Evolutionary conservation across 2,113 vertebrate genomes (phyloP), one percentile per base, ranked within the genome.

Genomic region (Fregata magnificens): DNA sequence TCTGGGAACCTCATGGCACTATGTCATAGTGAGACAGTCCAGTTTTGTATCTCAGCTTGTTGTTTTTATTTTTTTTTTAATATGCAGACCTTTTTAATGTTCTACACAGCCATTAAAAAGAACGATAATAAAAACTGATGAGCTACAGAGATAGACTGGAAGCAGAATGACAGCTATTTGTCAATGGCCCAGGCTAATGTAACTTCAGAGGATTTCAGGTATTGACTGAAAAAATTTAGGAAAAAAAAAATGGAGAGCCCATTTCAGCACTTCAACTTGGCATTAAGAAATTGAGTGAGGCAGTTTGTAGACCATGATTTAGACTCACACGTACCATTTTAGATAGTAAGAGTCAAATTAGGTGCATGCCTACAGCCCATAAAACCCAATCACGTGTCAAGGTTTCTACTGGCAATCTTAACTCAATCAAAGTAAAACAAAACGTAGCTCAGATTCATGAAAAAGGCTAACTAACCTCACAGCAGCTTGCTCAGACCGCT

Each of bases 1-100:
- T 87, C 96, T 97, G 96, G 94, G 92, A 96, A 78, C 82, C 91
- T 79, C 22, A 24, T 49, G 93, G 79, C 63, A 83, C 90, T 40
- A 71, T 96, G 95, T 93, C 94, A 88, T 56, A 69, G 90, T 47
- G 81, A 92, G 76, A 82, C 93, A 73, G 69, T 56, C 91, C 91
- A 90, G 85, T 86, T 53, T 82, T 83, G 34, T 59, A 55, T 34
- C 82, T 81, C 91, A 15, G 36, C 36, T 26, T 67, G 42, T 52
- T 77, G 74, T 13, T 76, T 73, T 36, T 78, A 5, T 44, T 16
- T 36, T 40, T 20, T 38, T 71, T 82, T 26, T 21, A 29, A 50
- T 42, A 7, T 34, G 84, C 58, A 91, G 66, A 55, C 16, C 36
- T 73, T 96, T 67, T 28, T 47, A 59, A 25, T 81, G 82, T 82